Evolutionary conservation across 2,113 vertebrate genomes (phyloP).

Genomic region (Odocoileus hemionus): DNA sequence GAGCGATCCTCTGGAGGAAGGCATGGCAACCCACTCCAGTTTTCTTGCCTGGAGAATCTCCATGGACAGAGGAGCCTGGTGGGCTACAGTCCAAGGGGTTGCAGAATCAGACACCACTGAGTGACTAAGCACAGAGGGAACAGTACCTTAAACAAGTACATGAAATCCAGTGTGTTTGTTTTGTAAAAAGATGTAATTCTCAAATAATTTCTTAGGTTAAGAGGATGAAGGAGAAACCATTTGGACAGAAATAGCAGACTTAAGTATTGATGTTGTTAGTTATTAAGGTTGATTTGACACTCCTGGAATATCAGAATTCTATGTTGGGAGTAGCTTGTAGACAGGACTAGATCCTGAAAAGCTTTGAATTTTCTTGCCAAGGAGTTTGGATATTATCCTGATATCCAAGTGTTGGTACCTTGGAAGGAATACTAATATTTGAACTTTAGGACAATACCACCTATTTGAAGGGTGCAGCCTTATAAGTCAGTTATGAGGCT

Average conservation of each 20-base stretch:
- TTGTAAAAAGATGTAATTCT: slow-evolving; percentile 4
- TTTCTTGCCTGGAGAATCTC: background rate
- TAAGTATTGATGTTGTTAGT: background rate
- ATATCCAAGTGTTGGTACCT: background rate
- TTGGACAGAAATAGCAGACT: background rate
- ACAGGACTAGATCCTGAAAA: background rate
- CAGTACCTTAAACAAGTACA: background rate
- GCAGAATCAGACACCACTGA: background rate
- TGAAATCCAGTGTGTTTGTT: background rate
- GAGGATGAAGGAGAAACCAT: background rate
- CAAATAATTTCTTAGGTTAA: background rate
- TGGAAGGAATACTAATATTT: slow-evolving; percentile 1
- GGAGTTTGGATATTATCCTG: slow-evolving; percentile 2
- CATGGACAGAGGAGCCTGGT: background rate
- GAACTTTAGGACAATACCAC: background rate
- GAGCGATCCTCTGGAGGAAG: background rate
- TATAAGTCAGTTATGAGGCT: background rate
- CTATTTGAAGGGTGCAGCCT: background rate
- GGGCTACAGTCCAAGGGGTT: background rate
- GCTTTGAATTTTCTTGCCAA: background rate
- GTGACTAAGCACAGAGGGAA: background rate
- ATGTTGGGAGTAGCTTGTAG: slow-evolving; percentile 6
- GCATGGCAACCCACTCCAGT: background rate
- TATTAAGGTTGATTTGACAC: background rate
- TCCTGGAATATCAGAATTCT: slow-evolving; percentile 22